phyloP scores from a whole-genome alignment of 2,888 invertebrate species.

The Dugesia japonica region DNA sequence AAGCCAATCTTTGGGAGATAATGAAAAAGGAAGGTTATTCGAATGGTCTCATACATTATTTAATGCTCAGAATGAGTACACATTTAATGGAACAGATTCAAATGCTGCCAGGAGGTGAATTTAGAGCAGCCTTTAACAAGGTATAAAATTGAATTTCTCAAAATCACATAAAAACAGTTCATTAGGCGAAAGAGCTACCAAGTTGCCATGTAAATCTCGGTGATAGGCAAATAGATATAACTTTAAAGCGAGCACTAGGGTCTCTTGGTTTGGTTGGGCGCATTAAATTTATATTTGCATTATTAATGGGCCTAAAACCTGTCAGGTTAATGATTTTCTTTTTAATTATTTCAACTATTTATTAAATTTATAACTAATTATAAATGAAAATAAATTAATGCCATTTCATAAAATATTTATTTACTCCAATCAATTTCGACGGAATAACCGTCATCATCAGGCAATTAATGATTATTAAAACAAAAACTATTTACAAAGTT shows the following conservation, averaged over 20 bases:
- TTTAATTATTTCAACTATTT: too few species aligned
- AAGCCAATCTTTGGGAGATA: not conserved
- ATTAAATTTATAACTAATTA: too few species aligned
- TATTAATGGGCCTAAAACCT: conserved; percentile 22
- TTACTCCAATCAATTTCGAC: too few species aligned
- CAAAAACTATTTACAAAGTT: too few species aligned
- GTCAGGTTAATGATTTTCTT: conserved; percentile 3
- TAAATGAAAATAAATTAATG: too few species aligned
- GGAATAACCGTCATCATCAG: too few species aligned
- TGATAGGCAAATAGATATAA: conserved; percentile 17
- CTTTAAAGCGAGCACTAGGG: conserved; percentile 24
- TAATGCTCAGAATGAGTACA: conserved; percentile 75
- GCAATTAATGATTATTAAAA: too few species aligned
- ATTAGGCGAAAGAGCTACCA: conserved; percentile 17
- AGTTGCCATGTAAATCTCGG: conserved; percentile 20
- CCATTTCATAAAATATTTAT: too few species aligned
- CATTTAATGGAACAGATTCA: conserved; percentile 78
- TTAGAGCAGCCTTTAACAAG: conserved; percentile 73
- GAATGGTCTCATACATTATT: conserved; percentile 63
- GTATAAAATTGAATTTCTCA: conserved; percentile 49
- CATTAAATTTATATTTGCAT: conserved; percentile 16
- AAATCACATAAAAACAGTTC: not conserved
- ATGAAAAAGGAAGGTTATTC: conserved; percentile 30
- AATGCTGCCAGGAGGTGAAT: conserved; percentile 96
- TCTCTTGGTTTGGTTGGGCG: conserved; percentile 14